phyloP scores from a whole-genome alignment of 2,888 invertebrate species.

The Brenthis hecate region DNA sequence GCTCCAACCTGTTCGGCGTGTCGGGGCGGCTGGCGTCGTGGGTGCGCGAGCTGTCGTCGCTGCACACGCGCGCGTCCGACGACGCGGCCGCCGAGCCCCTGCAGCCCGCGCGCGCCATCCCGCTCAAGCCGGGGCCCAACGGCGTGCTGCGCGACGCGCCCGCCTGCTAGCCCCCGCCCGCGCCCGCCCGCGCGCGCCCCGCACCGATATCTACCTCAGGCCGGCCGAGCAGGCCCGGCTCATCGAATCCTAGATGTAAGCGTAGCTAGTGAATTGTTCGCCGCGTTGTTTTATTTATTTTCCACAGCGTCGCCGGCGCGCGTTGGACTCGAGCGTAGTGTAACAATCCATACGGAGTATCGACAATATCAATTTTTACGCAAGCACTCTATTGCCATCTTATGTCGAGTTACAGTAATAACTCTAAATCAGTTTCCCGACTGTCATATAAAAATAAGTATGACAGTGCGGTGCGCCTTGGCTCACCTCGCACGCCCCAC shows the following conservation, averaged over 20 bases:
- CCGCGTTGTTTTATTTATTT: slow-evolving; percentile 59
- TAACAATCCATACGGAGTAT: too few species aligned
- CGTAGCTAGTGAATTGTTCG: slow-evolving; percentile 67
- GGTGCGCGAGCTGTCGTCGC: slow-evolving; percentile 77
- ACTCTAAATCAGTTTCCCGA: too few species aligned
- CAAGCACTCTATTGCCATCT: too few species aligned
- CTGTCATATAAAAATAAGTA: too few species aligned
- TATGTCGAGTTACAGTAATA: too few species aligned
- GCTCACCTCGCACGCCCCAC: too few species aligned
- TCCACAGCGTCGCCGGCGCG: slow-evolving; percentile 37
- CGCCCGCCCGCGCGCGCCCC: slow-evolving; percentile 26
- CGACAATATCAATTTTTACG: too few species aligned
- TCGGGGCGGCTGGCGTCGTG: slow-evolving; percentile 77
- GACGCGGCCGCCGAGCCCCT: slow-evolving; percentile 68
- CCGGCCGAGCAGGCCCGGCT: slow-evolving; percentile 53
- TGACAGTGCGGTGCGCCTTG: too few species aligned
- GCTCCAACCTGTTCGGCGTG: slow-evolving; percentile 78
- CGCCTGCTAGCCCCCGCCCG: slow-evolving; percentile 37
- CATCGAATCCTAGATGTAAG: slow-evolving; percentile 76
- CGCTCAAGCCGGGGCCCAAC: slow-evolving; percentile 52
- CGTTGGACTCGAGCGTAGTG: neutral
- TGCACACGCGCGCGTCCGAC: slow-evolving; percentile 66
- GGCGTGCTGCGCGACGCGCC: slow-evolving; percentile 52
- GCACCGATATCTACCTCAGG: slow-evolving; percentile 60
- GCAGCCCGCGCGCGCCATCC: slow-evolving; percentile 46